A percentile compares a stretch with the other conserved stretches of the same genome.
Conservation (phyloP, 2,888 invertebrate genomes). For the Hipparchia semele region DNA sequence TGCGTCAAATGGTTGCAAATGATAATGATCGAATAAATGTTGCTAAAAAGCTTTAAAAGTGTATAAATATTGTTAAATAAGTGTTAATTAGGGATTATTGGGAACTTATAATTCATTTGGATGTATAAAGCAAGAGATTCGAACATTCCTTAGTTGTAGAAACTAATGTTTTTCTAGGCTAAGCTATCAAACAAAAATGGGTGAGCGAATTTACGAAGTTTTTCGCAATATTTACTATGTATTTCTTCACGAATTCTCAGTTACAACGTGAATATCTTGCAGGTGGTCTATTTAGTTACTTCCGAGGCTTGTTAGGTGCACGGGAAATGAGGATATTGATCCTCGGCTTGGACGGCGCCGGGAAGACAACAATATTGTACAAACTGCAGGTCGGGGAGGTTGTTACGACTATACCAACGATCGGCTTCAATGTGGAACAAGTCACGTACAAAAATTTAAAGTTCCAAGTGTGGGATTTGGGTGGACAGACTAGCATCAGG, state of each 20-base stretch:
- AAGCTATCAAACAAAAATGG: constrained; percentile 67
- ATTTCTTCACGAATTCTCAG: not conserved
- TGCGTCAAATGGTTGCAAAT: no score
- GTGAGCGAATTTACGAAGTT: constrained; percentile 55
- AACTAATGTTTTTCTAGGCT: constrained; percentile 71
- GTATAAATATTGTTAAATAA: constrained; percentile 31
- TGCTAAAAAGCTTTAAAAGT: constrained; percentile 38
- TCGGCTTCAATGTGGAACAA: constrained; percentile 99
- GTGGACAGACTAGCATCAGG: constrained; percentile 99
- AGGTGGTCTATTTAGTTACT: constrained; percentile 98
- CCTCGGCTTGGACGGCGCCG: constrained; percentile 98
- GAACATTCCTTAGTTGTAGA: constrained; percentile 57
- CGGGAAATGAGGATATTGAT: constrained; percentile 99
- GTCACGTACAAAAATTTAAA: constrained; percentile 99
- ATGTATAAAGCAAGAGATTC: constrained; percentile 39
- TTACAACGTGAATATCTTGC: constrained; percentile 53
- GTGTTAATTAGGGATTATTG: constrained; percentile 24
- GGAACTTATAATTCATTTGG: constrained; percentile 27
- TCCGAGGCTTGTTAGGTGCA: constrained; percentile 96
- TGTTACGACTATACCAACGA: constrained; percentile 99
- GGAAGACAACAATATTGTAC: constrained; percentile 99
- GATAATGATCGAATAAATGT: constrained; percentile 43
- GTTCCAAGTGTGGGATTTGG: constrained; percentile 99
- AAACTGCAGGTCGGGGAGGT: constrained; percentile 99
- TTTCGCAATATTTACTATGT: constrained; percentile 24